Conservation (phyloP, 2,797 vertebrate genomes). For the Pempheris klunzingeri region DNA sequence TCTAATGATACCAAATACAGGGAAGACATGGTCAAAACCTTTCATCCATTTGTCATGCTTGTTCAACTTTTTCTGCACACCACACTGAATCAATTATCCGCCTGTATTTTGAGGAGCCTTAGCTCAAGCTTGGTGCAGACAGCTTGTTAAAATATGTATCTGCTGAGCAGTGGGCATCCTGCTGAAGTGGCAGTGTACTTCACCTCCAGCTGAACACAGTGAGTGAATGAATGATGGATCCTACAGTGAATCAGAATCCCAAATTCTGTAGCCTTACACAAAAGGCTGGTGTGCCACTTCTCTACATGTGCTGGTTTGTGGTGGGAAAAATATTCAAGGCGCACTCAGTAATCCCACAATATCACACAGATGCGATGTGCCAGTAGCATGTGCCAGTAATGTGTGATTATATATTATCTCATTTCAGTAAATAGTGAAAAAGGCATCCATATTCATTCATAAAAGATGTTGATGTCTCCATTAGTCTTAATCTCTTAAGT, state of each 20-base stretch:
- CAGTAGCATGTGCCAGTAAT: not conserved
- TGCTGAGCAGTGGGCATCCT: conserved; percentile 55
- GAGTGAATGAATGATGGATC: conserved; percentile 46
- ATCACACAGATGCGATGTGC: conserved; percentile 7
- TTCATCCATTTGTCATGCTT: conserved; percentile 67
- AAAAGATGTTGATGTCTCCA: not conserved
- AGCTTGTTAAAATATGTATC: conserved; percentile 73
- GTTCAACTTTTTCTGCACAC: conserved; percentile 55
- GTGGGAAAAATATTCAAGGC: conserved; percentile 1
- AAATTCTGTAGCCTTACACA: conserved; percentile 25
- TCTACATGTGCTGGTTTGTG: conserved; percentile 3
- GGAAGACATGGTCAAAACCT: conserved; percentile 53
- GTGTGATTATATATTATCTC: not conserved
- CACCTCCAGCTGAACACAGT: conserved; percentile 38
- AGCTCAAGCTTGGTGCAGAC: conserved; percentile 55
- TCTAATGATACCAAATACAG: conserved; percentile 41
- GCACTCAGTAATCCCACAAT: conserved; percentile 8
- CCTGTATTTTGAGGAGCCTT: conserved; percentile 49
- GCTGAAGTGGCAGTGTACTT: conserved; percentile 65
- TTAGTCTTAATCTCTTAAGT: not conserved
- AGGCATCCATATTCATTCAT: not conserved
- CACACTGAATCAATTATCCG: conserved; percentile 56
- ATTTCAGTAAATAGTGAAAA: not conserved
- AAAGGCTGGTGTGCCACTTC: conserved; percentile 21
- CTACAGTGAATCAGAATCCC: conserved; percentile 44